Base-by-base conservation (phyloP, 2,797 vertebrate species). In the Sylvilagus floridanus region DNA sequence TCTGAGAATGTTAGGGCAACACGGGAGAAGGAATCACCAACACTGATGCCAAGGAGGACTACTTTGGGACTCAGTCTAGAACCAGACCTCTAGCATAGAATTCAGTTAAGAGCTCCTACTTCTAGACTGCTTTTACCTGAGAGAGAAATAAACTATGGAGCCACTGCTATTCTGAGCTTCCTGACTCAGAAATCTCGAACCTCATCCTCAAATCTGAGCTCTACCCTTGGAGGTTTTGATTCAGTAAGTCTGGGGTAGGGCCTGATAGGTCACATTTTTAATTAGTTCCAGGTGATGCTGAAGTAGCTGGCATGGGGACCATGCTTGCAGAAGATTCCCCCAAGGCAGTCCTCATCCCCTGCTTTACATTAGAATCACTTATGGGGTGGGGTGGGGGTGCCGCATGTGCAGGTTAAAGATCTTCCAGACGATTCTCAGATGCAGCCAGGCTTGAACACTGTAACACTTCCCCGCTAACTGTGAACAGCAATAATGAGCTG, bases 291-390 rank as follows among this genome's bases (percentile, higher is more conserved):
- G 57, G 37, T 60, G 19, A 47, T 11, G 35, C 13, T 54, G 37
- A 52, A 69, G 28, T 10, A 66, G 52, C 11, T 71, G 2, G 6
- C 65, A 35, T 76, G 65, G 73, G 16, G 10, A 26, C 30, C 65
- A 76, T 32, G 37, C 7, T 17, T 71, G 62, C 9, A 88, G 13
- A 76, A 82, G 42, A 47, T 9, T 9, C 42, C 42, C 42, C 35
- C 77, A 63, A 24, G 42, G 35, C 17, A 1, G 57, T 63, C 65
- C 32, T 42, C 65, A 85, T 50, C 11, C 0, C 42, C 63, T 84
- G 37, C 17, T 94, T 87, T 68, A 68, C 24, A 60, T 89, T 83
- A 90, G 35, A 90, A 86, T 66, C 37, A 60, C 22, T 52, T 47
- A 47, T 7, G 21, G 28, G 3, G n/a, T 17, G 7, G 2, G 1